A percentile compares a stretch with the other conserved stretches of the same genome.
Evolutionary conservation across 2,797 vertebrate genomes (phyloP).

Genomic region (Lithobates pipiens): DNA sequence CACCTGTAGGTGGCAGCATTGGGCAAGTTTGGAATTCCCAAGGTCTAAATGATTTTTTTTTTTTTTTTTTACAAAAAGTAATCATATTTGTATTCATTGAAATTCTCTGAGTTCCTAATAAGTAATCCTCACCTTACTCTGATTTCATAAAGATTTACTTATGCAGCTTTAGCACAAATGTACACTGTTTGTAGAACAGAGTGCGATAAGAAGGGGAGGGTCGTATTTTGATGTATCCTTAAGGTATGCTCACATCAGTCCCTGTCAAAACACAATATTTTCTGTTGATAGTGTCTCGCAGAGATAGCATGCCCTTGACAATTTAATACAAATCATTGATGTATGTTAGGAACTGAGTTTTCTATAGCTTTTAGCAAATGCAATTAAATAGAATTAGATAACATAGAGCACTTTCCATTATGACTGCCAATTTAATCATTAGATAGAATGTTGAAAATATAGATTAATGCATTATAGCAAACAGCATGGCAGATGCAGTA

Average conservation of each 20-base stretch:
- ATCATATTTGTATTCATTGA: conserved; percentile 49
- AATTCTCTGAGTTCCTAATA: conserved; percentile 61
- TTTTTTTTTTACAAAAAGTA: conserved; percentile 33
- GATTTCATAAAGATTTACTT: conserved; percentile 57
- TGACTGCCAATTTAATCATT: conserved; percentile 36
- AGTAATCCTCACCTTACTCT: conserved; percentile 58
- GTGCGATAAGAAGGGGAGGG: conserved; percentile 49
- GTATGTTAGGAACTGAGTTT: conserved; percentile 42
- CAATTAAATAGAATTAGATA: conserved; percentile 42
- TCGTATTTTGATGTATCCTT: conserved; percentile 56
- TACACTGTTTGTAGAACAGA: conserved; percentile 56
- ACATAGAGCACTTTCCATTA: conserved; percentile 10
- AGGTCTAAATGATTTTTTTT: conserved; percentile 24
- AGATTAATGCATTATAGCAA: conserved; percentile 34
- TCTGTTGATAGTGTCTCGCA: conserved; percentile 59
- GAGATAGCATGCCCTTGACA: conserved; percentile 55
- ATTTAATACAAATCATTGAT: conserved; percentile 51
- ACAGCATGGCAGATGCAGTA: conserved; percentile 33
- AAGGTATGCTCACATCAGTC: conserved; percentile 54
- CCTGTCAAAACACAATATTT: conserved; percentile 33
- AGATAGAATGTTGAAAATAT: conserved; percentile 25
- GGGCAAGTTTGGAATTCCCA: conserved; percentile 55
- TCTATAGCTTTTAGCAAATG: conserved; percentile 19
- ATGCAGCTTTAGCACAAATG: conserved; percentile 33
- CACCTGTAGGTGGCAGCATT: conserved; percentile 74